Evolutionary conservation across 2,888 invertebrate species (phyloP).

Genomic region (Morpho helenor): DNA sequence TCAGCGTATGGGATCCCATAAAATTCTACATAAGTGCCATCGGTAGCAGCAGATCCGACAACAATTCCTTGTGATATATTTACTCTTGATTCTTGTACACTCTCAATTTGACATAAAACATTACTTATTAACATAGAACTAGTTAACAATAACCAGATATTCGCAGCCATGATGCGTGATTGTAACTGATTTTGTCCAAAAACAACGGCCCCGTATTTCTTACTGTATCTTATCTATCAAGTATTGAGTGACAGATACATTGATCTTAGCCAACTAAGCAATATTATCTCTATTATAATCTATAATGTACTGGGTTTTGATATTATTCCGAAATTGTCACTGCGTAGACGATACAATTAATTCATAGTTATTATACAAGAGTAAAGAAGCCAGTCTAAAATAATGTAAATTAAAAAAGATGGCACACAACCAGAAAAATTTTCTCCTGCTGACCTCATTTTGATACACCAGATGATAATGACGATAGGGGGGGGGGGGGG

Average conservation of each 20-base stretch:
- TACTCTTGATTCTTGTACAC: slow-evolving; percentile 33
- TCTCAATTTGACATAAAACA: slow-evolving; percentile 30
- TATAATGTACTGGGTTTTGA: no score
- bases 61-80: slow-evolving; percentile 51
- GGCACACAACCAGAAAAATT: no score
- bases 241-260: slow-evolving; percentile 17
- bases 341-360: no score
- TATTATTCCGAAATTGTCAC: no score
- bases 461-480: no score
- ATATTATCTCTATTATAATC: slow-evolving; percentile 1
- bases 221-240: slow-evolving; percentile 20
- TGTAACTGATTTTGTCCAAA: slow-evolving; percentile 7
- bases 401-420: no score
- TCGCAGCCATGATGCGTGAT: slow-evolving; percentile 8
- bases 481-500: no score
- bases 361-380: no score
- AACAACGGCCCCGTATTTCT: slow-evolving; percentile 12
- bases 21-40: slow-evolving; percentile 49
- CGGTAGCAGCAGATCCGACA: slow-evolving; percentile 40
- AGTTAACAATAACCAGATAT: slow-evolving; percentile 39
- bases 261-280: slow-evolving; percentile 1
- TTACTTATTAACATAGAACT: slow-evolving; percentile 30
- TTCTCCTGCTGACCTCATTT: no score
- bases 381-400: no score
- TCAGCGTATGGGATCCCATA: slow-evolving; percentile 67